Percentiles rank a stretch among this genome's conserved stretches.
Evolutionary conservation across 2,888 invertebrate species (phyloP).

Genomic region (Pasiphila rectangulata): DNA sequence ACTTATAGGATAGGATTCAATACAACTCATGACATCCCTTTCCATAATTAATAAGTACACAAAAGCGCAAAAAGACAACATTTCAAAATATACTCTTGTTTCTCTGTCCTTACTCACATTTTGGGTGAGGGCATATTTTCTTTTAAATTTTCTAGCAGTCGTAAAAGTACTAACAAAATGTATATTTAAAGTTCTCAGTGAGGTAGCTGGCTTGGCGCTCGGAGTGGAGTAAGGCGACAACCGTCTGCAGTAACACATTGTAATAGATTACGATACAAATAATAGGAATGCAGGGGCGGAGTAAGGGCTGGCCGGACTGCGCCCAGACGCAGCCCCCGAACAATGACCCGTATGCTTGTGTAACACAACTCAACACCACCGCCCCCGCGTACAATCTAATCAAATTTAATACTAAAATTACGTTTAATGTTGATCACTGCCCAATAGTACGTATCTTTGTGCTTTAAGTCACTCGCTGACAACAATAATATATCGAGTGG

Average conservation of each 20-base stretch:
- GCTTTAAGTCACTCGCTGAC: constrained; percentile 76
- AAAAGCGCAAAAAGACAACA: too few species aligned
- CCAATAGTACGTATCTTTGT: constrained; percentile 81
- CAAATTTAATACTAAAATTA: constrained; percentile 78
- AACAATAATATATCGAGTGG: constrained; percentile 71
- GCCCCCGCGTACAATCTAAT: constrained; percentile 69
- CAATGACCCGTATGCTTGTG: constrained; percentile 75
- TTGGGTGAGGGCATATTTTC: too few species aligned
- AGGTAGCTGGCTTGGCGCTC: constrained; percentile 26
- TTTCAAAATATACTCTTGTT: background rate
- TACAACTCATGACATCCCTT: background rate
- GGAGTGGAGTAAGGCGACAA: constrained; percentile 45
- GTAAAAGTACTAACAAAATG: too few species aligned
- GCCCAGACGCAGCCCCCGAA: constrained; percentile 58
- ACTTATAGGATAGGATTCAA: constrained; percentile 2
- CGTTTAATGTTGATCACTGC: constrained; percentile 81
- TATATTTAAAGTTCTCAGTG: constrained; percentile 18
- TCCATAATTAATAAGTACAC: too few species aligned
- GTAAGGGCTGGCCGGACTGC: constrained; percentile 55
- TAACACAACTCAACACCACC: constrained; percentile 64
- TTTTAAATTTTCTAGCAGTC: too few species aligned
- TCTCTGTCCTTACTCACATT: too few species aligned
- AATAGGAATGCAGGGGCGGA: constrained; percentile 54
- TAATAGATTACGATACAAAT: constrained; percentile 70
- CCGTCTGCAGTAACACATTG: constrained; percentile 62